A percentile compares a stretch with the other conserved stretches of the same genome.
Conservation (phyloP, 1,140 invertebrate genomes). For the Diuraphis noxia region DNA sequence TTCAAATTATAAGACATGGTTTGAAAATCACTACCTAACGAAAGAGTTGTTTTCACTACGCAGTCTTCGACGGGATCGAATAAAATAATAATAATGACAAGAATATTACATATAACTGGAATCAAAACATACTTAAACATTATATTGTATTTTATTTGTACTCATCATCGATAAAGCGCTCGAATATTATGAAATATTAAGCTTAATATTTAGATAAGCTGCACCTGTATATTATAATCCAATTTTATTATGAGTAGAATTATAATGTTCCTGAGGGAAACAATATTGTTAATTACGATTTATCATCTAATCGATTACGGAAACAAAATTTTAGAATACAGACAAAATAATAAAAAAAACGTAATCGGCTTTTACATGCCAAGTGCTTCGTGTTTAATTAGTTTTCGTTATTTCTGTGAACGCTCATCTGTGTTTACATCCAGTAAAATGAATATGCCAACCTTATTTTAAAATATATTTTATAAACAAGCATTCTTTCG, state of each 20-base stretch:
- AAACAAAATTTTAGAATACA: not conserved
- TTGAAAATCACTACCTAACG: not conserved
- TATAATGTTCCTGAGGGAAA: not conserved
- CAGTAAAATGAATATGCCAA: not conserved
- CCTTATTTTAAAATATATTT: not conserved
- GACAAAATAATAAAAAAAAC: not conserved
- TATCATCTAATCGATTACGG: not conserved
- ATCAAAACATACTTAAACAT: not conserved
- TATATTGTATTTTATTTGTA: not conserved
- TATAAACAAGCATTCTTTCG: not conserved
- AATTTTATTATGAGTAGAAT: not conserved
- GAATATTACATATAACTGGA: not conserved
- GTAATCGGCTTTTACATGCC: not conserved
- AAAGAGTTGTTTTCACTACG: not conserved
- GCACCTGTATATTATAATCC: not conserved
- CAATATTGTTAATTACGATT: not conserved
- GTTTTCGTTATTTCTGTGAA: not conserved
- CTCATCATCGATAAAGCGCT: not conserved
- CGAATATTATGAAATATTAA: not conserved
- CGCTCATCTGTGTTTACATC: not conserved
- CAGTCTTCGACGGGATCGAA: not conserved
- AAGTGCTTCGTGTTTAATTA: not conserved
- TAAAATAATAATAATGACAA: not conserved
- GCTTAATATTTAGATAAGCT: not conserved
- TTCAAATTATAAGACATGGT: not conserved